Conservation (phyloP, 2,888 invertebrate species). For the Agrotis segetum region DNA sequence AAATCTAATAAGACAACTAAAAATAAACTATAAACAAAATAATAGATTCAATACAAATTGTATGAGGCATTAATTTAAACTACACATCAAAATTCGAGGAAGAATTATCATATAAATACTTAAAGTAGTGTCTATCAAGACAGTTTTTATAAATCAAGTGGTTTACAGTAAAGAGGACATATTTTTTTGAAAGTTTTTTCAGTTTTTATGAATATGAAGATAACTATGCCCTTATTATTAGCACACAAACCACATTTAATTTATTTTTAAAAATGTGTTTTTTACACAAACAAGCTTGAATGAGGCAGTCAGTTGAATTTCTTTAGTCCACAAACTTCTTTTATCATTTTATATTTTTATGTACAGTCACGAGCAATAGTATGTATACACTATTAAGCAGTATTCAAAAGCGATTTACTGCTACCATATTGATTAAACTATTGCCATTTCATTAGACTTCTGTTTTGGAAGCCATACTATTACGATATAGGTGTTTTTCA, state of each 20-base stretch:
- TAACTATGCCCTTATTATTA: conserved; percentile 47
- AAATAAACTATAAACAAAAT: conserved; percentile 55
- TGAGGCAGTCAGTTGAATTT: not conserved
- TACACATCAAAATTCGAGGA: conserved; percentile 65
- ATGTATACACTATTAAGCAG: too few relatives aligned
- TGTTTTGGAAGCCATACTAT: too few relatives aligned
- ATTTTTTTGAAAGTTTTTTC: conserved; percentile 36
- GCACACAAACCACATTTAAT: conserved; percentile 52
- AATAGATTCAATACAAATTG: conserved; percentile 63
- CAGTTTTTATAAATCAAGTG: conserved; percentile 25
- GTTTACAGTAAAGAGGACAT: conserved; percentile 41
- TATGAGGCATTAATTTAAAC: conserved; percentile 54
- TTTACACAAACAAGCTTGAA: conserved; percentile 43
- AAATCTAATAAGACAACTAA: conserved; percentile 48
- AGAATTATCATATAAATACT: conserved; percentile 57
- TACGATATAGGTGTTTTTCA: too few relatives aligned
- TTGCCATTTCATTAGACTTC: too few relatives aligned
- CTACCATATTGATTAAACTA: too few relatives aligned
- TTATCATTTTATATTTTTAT: not conserved
- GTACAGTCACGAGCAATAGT: too few relatives aligned
- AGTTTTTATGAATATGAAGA: conserved; percentile 38
- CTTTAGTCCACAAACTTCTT: not conserved
- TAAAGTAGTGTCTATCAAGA: conserved; percentile 28
- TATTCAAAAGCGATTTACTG: too few relatives aligned
- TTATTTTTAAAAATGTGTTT: conserved; percentile 31